phyloP scores from a whole-genome alignment of 2,797 vertebrate species.

The Lithobates sylvaticus region DNA sequence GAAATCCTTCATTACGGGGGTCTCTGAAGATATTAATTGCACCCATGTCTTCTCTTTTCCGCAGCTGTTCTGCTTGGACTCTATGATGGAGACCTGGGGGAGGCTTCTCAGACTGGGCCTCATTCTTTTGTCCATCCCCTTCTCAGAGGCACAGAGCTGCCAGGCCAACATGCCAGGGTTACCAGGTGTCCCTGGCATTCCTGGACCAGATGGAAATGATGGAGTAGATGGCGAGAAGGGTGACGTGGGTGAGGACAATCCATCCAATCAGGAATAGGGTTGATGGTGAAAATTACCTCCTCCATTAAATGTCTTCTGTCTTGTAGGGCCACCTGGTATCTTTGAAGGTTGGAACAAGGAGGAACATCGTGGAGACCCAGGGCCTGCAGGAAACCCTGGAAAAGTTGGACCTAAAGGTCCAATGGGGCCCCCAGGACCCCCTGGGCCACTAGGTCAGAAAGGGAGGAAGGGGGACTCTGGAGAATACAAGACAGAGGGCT shows the following conservation, averaged over 20 bases:
- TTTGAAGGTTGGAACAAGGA: slow-evolving; percentile 61
- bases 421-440: slow-evolving; percentile 64
- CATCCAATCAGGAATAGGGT: too few relatives aligned
- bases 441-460: slow-evolving; percentile 39
- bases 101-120: slow-evolving; percentile 29
- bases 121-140: slow-evolving; percentile 62
- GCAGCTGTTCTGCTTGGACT: background rate
- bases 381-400: slow-evolving; percentile 73
- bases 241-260: slow-evolving; percentile 72
- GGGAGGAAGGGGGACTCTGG: slow-evolving; percentile 73
- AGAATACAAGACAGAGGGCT: slow-evolving; percentile 64
- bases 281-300: too few relatives aligned
- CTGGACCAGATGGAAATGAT: slow-evolving; percentile 76
- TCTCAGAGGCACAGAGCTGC: slow-evolving; percentile 68
- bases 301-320: background rate
- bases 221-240: slow-evolving; percentile 78
- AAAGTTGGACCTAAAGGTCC: slow-evolving; percentile 77
- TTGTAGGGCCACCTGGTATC: slow-evolving; percentile 71
- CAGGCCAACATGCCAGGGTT: slow-evolving; percentile 69
- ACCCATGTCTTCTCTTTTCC: too few relatives aligned
- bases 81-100: background rate
- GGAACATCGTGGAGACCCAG: slow-evolving; percentile 77
- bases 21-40: too few relatives aligned
- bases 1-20: too few relatives aligned
- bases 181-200: slow-evolving; percentile 76